Percentiles rank a stretch among this genome's conserved stretches.
Evolutionary conservation across 2,797 vertebrate genomes (phyloP).

Genomic region (Ptychadena robeensis): DNA sequence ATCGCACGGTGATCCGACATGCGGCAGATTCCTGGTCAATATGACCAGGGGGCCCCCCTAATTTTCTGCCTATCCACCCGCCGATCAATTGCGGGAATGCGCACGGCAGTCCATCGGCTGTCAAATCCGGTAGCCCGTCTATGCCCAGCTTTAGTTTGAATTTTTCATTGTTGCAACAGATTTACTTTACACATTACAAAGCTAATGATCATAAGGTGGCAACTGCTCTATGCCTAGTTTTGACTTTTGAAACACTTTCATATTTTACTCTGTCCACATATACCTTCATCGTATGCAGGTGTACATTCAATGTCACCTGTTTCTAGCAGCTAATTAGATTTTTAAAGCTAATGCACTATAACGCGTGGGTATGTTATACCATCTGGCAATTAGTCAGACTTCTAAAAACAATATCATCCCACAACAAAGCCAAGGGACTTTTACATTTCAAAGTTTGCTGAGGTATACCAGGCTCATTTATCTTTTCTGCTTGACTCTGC

Average conservation of each 20-base stretch:
- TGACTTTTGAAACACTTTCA: background rate
- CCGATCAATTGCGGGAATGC: too few relatives aligned
- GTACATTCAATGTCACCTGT: background rate
- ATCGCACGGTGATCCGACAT: too few relatives aligned
- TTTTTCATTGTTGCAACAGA: too few relatives aligned
- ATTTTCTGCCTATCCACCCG: too few relatives aligned
- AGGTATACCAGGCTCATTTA: constrained; percentile 56
- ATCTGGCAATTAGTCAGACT: constrained; percentile 45
- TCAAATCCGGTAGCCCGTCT: too few relatives aligned
- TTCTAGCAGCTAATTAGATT: constrained; percentile 24
- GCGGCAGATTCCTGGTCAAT: too few relatives aligned
- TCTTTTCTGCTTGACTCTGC: constrained; percentile 59
- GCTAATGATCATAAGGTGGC: background rate
- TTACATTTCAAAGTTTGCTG: constrained; percentile 46
- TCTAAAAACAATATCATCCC: constrained; percentile 40
- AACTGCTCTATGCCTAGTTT: background rate
- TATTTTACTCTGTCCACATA: background rate
- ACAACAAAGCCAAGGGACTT: constrained; percentile 25
- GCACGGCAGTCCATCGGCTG: too few relatives aligned
- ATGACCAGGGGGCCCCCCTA: too few relatives aligned
- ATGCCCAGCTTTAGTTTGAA: too few relatives aligned
- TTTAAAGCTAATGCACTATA: constrained; percentile 27
- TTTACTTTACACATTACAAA: too few relatives aligned
- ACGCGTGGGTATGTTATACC: constrained; percentile 29
- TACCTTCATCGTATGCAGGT: background rate